Conservation (phyloP, 2,888 invertebrate genomes). For the Andrena bucephala region DNA sequence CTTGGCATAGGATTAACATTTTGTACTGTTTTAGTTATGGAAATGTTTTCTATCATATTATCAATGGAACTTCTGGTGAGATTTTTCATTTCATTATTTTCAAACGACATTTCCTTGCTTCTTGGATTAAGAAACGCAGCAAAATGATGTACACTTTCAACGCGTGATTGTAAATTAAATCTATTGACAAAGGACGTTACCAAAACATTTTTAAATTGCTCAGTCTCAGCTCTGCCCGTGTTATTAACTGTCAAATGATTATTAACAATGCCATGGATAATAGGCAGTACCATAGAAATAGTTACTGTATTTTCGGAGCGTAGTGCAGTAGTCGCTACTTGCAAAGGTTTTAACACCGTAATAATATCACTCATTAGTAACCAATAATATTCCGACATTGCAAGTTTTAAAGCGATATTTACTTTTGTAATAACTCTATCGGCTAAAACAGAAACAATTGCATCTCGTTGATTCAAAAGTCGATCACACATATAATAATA, state of each 20-base stretch:
- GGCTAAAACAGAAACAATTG: too few species aligned
- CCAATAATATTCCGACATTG: too few species aligned
- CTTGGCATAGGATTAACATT: neutral
- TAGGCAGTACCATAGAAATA: slow-evolving; percentile 1
- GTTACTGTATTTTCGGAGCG: neutral
- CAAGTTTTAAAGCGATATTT: too few species aligned
- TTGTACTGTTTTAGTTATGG: neutral
- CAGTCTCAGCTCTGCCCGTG: neutral
- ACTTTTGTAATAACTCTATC: too few species aligned
- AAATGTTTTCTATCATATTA: slow-evolving; percentile 10
- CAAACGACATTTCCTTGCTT: slow-evolving; percentile 9
- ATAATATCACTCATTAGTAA: too few species aligned
- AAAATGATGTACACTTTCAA: too few species aligned
- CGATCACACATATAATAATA: too few species aligned
- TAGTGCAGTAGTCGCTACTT: too few species aligned
- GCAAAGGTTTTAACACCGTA: too few species aligned
- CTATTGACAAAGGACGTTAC: neutral
- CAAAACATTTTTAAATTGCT: slow-evolving; percentile 10
- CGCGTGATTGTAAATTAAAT: neutral
- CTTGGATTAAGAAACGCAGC: too few species aligned
- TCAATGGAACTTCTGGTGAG: neutral
- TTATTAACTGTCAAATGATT: neutral
- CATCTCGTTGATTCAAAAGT: too few species aligned
- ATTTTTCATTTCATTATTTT: neutral
- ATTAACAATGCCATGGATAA: neutral